Conservation (phyloP, 2,113 vertebrate species). For the Vulpes vulpes region DNA sequence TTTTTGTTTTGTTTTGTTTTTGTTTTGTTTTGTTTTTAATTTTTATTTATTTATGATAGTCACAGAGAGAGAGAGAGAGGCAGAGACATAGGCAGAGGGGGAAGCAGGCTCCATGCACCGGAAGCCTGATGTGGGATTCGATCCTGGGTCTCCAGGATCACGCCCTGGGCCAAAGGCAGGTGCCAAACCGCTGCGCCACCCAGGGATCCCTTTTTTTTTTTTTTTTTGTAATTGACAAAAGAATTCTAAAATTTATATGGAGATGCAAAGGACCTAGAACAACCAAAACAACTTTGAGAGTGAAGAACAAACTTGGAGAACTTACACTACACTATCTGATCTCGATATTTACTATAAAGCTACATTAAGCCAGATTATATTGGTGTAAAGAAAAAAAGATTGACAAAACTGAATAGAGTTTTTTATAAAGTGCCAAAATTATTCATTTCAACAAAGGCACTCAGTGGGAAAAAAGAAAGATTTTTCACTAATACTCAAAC, state of each 20-base stretch:
- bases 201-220: constrained; percentile 3
- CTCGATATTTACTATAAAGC: background rate
- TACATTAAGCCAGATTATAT: background rate
- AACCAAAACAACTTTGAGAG: background rate
- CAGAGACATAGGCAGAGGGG: too few relatives aligned
- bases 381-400: background rate
- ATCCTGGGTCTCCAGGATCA: too few relatives aligned
- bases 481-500: background rate
- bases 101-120: too few relatives aligned
- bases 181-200: too few relatives aligned
- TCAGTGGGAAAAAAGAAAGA: background rate
- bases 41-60: too few relatives aligned
- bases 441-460: background rate
- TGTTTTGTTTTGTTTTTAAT: too few relatives aligned
- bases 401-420: background rate
- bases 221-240: background rate
- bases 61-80: too few relatives aligned
- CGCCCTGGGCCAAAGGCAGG: too few relatives aligned
- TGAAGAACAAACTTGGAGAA: background rate
- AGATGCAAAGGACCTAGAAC: background rate
- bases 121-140: too few relatives aligned
- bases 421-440: background rate
- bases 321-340: background rate
- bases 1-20: too few relatives aligned
- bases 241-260: background rate